phyloP scores from a whole-genome alignment of 2,113 vertebrate genomes.

The Lucifuga dentata region DNA sequence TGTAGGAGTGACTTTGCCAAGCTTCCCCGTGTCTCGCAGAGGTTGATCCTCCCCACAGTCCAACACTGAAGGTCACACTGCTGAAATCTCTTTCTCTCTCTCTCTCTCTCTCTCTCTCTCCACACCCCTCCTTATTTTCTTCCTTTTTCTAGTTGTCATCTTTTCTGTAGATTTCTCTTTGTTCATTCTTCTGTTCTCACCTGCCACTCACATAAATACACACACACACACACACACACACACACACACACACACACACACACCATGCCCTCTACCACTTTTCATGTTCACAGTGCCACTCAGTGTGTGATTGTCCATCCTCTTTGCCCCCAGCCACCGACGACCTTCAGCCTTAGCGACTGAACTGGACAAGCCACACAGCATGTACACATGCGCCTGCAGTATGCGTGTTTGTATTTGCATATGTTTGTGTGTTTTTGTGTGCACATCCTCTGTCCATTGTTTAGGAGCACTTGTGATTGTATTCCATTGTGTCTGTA shows the following conservation, averaged over 20 bases:
- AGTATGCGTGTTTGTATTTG: conserved; percentile 17
- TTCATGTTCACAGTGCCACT: conserved; percentile 8
- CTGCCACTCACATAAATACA: neutral
- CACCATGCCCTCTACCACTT: conserved; percentile 1
- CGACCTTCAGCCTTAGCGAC: conserved; percentile 57
- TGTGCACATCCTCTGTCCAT: conserved; percentile 2
- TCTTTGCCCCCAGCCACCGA: conserved; percentile 47
- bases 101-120: neutral
- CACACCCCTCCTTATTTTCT: neutral
- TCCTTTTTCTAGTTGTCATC: no score
- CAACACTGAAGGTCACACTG: conserved; percentile 69
- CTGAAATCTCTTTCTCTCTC: conserved; percentile 23
- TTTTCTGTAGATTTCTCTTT: neutral
- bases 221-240: conserved; percentile 21
- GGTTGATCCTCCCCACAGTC: conserved; percentile 63
- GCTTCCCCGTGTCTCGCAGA: conserved; percentile 59
- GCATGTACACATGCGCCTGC: neutral
- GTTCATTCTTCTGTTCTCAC: neutral
- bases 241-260: conserved; percentile 21
- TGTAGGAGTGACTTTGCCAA: conserved; percentile 72
- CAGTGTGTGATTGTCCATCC: conserved; percentile 19
- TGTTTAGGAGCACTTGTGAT: conserved; percentile 31
- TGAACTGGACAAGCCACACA: conserved; percentile 5
- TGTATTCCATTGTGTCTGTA: conserved; percentile 35
- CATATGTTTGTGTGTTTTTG: conserved; percentile 15